Conservation (phyloP, 2,113 vertebrate species). For the Parus major region DNA sequence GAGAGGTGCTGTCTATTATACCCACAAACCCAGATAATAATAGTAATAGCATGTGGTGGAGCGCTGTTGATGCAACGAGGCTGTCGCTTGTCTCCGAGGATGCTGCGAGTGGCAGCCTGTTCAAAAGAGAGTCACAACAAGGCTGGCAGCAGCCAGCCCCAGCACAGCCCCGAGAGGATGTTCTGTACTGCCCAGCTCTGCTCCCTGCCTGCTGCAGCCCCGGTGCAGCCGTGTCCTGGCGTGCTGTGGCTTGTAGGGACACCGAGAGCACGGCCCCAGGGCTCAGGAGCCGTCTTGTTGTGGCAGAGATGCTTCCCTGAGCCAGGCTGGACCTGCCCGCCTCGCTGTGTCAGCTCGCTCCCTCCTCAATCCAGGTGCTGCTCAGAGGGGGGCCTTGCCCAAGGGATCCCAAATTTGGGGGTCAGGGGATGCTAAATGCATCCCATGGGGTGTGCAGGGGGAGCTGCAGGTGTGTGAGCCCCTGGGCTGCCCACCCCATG, state of each 20-base stretch:
- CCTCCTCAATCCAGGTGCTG: accelerated
- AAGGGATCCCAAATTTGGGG: background rate
- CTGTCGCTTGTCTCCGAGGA: background rate
- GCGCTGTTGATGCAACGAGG: background rate
- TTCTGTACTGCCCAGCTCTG: background rate
- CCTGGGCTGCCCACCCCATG: accelerated
- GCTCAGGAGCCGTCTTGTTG: background rate
- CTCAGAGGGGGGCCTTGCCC: background rate
- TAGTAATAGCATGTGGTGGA: background rate
- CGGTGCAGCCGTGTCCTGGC: accelerated
- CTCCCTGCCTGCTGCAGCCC: background rate
- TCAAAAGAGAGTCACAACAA: background rate
- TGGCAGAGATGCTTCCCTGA: background rate
- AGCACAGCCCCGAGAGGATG: background rate
- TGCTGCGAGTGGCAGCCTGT: background rate
- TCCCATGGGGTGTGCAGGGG: background rate
- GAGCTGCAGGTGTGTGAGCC: background rate
- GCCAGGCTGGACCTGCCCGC: background rate
- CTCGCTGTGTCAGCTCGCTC: background rate
- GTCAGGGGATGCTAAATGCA: background rate
- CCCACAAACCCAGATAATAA: background rate
- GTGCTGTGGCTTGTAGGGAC: background rate
- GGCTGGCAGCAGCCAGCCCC: background rate
- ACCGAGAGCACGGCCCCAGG: accelerated
- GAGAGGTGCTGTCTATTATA: background rate